Evolutionary conservation across 2,113 vertebrate species (phyloP), one percentile per base, ranked within the genome.

Genomic region (Rhabdornis inornatus): DNA sequence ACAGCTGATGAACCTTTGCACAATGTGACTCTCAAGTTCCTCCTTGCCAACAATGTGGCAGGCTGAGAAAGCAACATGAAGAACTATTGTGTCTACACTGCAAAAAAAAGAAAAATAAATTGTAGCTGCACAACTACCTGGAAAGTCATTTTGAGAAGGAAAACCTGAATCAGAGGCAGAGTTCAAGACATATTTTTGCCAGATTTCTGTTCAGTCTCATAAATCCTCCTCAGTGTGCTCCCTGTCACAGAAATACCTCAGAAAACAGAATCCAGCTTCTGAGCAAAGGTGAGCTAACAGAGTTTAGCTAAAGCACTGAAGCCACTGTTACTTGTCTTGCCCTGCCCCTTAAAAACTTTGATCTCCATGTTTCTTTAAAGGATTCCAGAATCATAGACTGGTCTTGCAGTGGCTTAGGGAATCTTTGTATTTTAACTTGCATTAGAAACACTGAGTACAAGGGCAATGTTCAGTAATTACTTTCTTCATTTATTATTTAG

Each of bases 1-100:
- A 74, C 84, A 95, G 87, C 52, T 63, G 44, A 60, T 92, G 95
- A 97, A 96, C 92, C 56, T 82, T 60, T 68, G 40, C 4, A 3
- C 37, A 44, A 42, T 7, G 9, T 60, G 69, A 20, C 50, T 35
- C 25, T 69, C 21, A 37, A 47, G 49, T 37, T 86, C 60, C n/a
- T 84, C 25, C 47, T 74, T 2, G 2, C 44, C 40, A 83, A 19
- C 60, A 44, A 44, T 0, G 0, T 64, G 79, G 40, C 16, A 12
- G 4, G 21, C 23, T 68, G 11, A 86, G 75, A 50, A 86, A 17
- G 47, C 28, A 56, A 28, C 21, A n/a, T 1, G 13, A 50, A 74
- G 64, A 64, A 11, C 30, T 53, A 10, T 24, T 22, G 16, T 47
- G n/a, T 33, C n/a, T 71, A 31, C n/a, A 45, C 10, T 10, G 27